phyloP scores from a whole-genome alignment of 2,113 vertebrate genomes.

The Prunella himalayana region DNA sequence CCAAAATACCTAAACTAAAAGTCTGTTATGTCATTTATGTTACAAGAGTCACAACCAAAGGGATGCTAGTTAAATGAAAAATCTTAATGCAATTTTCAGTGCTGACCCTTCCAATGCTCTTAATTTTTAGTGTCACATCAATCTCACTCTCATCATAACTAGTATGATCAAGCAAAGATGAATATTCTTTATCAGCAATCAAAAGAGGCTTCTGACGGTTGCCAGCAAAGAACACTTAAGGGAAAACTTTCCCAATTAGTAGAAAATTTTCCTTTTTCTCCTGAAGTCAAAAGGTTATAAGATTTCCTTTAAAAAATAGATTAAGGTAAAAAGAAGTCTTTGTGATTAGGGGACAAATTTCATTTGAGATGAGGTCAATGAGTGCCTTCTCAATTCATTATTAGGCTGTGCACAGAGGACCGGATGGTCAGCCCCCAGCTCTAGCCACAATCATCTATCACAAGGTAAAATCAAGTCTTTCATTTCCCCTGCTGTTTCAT shows the following conservation, averaged over 20 bases:
- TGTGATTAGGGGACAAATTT: slow-evolving; percentile 17
- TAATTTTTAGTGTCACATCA: not conserved
- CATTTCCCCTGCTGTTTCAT: slow-evolving; percentile 2
- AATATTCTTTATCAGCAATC: not conserved
- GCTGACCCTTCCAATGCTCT: not conserved
- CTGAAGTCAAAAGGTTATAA: not conserved
- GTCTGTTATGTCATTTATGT: not conserved
- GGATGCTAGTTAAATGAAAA: slow-evolving; percentile 3
- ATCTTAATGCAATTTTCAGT: not conserved
- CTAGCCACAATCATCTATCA: not conserved
- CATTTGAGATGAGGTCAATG: slow-evolving; percentile 35
- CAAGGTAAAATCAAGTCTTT: not conserved
- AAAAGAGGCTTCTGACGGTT: not conserved
- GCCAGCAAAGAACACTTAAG: not conserved
- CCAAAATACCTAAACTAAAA: not conserved
- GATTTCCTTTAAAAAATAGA: not conserved
- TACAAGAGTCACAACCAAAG: not conserved
- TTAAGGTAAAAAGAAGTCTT: slow-evolving; percentile 3
- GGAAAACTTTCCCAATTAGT: slow-evolving; percentile 27
- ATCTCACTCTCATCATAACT: not conserved
- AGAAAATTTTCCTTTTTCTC: slow-evolving; percentile 5
- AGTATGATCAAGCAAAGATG: slow-evolving; percentile 5
- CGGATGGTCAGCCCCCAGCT: not conserved
- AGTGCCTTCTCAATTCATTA: slow-evolving; percentile 22
- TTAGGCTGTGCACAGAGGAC: not conserved